Percentiles rank a stretch among this genome's conserved stretches.
Conservation (phyloP, 2,888 invertebrate genomes). For the Ophraella communa region DNA sequence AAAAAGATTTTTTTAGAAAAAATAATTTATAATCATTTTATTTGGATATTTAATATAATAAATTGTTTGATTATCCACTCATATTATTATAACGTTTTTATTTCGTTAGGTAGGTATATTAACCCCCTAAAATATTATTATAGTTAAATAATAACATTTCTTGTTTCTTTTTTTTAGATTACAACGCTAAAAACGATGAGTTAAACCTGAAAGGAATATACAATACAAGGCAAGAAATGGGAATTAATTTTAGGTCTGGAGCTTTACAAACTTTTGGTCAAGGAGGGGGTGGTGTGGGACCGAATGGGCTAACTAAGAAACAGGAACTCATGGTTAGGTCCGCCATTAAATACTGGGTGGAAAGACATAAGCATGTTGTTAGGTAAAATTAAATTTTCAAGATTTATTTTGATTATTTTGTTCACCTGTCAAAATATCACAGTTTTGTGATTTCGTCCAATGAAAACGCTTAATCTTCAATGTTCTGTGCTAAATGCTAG, state of each 20-base stretch:
- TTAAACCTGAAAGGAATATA: slow-evolving; percentile 78
- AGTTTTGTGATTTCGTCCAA: not conserved
- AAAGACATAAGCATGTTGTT: slow-evolving; percentile 86
- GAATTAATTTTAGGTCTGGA: slow-evolving; percentile 74
- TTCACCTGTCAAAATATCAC: not conserved
- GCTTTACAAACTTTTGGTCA: slow-evolving; percentile 70
- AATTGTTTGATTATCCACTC: too few species aligned
- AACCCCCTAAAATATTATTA: too few species aligned
- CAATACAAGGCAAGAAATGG: slow-evolving; percentile 79
- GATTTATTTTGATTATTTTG: not conserved
- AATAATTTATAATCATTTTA: too few species aligned
- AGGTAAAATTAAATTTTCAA: slow-evolving; percentile 63
- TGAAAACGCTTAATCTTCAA: too few species aligned
- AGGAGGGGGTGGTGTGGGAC: slow-evolving; percentile 66
- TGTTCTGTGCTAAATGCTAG: not conserved
- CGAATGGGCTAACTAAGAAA: slow-evolving; percentile 81
- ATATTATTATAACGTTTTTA: too few species aligned
- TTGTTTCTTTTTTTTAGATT: slow-evolving; percentile 48
- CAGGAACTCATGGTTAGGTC: slow-evolving; percentile 85
- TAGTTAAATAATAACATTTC: too few species aligned
- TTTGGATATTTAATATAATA: too few species aligned
- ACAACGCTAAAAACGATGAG: slow-evolving; percentile 60
- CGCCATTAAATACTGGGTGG: slow-evolving; percentile 90
- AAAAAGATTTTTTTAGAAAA: too few species aligned
- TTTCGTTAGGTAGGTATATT: too few species aligned